A percentile compares a stretch with the other conserved stretches of the same genome.
Evolutionary conservation across 2,888 invertebrate genomes (phyloP).

Genomic region (Ischnura elegans): DNA sequence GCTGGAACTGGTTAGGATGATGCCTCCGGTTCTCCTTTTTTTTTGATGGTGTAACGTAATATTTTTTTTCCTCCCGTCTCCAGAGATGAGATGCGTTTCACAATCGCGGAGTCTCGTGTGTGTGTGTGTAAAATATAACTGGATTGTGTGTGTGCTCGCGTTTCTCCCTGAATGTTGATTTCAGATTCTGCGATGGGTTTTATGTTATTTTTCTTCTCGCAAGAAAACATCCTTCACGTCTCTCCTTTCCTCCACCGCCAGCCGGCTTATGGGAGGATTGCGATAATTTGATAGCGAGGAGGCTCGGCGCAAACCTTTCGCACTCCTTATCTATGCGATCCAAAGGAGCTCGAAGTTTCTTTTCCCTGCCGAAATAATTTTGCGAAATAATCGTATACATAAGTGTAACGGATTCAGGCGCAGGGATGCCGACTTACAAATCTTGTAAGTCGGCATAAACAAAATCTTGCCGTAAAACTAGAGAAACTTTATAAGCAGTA

Average conservation of each 20-base stretch:
- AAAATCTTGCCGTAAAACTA: too few species aligned
- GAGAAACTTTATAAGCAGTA: too few species aligned
- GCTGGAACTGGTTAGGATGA: not conserved
- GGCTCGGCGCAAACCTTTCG: not conserved
- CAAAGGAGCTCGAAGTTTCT: not conserved
- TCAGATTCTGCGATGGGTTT: not conserved
- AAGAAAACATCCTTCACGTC: not conserved
- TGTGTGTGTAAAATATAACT: not conserved
- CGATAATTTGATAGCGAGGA: not conserved
- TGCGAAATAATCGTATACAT: too few species aligned
- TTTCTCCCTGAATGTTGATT: not conserved
- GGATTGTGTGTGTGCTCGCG: not conserved
- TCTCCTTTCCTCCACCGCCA: not conserved
- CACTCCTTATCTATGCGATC: not conserved
- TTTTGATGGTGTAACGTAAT: not conserved
- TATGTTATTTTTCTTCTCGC: not conserved
- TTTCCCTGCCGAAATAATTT: not conserved
- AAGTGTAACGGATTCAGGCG: too few species aligned
- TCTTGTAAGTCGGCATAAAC: too few species aligned
- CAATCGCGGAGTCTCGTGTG: slow-evolving; percentile 23
- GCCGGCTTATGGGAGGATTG: not conserved
- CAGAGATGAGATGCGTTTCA: slow-evolving; percentile 15
- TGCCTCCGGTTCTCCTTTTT: not conserved
- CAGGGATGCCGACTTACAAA: too few species aligned
- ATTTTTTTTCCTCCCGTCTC: not conserved